Evolutionary conservation across 1,140 invertebrate species (phyloP).

Genomic region (Linepithema humile): DNA sequence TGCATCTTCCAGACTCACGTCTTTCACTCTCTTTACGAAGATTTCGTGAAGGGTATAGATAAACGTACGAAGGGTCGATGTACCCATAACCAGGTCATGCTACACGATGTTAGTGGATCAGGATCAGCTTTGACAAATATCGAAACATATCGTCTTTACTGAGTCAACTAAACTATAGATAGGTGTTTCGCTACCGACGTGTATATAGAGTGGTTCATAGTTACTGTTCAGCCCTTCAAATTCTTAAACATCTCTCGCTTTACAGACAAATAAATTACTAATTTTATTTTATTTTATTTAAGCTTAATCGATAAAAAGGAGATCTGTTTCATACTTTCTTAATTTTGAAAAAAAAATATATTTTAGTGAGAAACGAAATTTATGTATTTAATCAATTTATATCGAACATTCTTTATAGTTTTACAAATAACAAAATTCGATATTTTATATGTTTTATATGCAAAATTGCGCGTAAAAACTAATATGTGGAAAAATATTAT

Average conservation of each 20-base stretch:
- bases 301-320: background rate
- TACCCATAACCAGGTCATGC: slow-evolving; percentile 5
- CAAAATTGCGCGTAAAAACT: slow-evolving; percentile 16
- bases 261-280: too few species aligned
- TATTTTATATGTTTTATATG: background rate
- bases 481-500: slow-evolving; percentile 6
- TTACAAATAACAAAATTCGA: slow-evolving; percentile 2
- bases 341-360: background rate
- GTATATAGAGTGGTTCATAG: background rate
- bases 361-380: background rate
- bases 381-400: background rate
- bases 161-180: background rate
- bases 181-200: background rate
- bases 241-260: background rate
- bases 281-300: background rate
- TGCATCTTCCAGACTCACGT: background rate
- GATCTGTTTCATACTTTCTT: background rate
- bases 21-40: background rate
- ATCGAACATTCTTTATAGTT: background rate
- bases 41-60: background rate
- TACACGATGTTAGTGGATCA: background rate
- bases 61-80: background rate
- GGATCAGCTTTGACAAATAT: slow-evolving; percentile 42
- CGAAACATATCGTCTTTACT: slow-evolving; percentile 23
- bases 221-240: background rate